These are phyloP conservation scores for Nycteola revayana DNA, from an alignment of 2,888 invertebrate species.

Conservation along the genomic window DNA sequence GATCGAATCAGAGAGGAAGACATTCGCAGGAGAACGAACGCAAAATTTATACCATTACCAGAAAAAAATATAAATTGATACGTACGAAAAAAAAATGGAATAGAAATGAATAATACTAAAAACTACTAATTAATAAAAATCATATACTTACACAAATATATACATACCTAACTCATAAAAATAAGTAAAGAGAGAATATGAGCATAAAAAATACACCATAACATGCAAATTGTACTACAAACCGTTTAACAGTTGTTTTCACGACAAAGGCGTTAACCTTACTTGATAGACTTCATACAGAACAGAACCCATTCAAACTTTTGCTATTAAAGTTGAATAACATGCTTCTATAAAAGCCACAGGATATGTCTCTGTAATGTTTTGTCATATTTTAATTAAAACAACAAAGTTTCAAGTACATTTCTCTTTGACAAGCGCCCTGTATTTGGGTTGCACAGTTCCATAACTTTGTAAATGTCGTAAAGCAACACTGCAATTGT, in stretches of 20 bases:
- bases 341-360: constrained; percentile 21
- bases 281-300: constrained; percentile 13
- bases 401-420: constrained; percentile 54
- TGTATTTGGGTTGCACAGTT: constrained; percentile 41
- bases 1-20: no score
- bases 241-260: constrained; percentile 3
- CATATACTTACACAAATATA: no score
- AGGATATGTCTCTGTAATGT: constrained; percentile 40
- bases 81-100: no score
- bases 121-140: no score
- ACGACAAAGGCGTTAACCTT: constrained; percentile 10
- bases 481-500: constrained; percentile 14
- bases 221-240: constrained; percentile 11
- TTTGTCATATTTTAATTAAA: constrained; percentile 48
- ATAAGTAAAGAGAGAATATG: no score
- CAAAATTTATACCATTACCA: no score
- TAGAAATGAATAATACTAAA: no score
- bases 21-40: no score
- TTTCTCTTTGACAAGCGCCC: constrained; percentile 37
- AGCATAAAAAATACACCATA: no score
- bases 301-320: constrained; percentile 30
- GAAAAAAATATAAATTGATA: no score
- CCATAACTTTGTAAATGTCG: constrained; percentile 22
- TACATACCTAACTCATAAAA: no score
- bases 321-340: constrained; percentile 23